Percentiles rank a stretch among this genome's conserved stretches.
Conservation (phyloP, 2,797 vertebrate species). For the Eospalax fontanierii region DNA sequence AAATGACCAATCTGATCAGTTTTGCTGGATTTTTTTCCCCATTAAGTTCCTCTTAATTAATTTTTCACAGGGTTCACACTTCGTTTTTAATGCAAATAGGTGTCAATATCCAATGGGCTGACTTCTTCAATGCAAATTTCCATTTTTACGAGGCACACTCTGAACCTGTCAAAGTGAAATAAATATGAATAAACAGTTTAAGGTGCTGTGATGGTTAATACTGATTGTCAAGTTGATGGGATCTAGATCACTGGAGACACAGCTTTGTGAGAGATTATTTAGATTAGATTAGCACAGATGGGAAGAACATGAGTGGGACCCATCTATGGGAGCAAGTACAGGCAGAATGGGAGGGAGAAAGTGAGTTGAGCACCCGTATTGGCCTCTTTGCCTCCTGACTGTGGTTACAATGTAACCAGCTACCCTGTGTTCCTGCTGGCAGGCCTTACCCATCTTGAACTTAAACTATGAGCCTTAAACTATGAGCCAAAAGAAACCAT, state of each 20-base stretch:
- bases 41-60: background rate
- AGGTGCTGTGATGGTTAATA: background rate
- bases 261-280: background rate
- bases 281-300: too few relatives aligned
- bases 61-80: background rate
- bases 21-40: conserved; percentile 35
- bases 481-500: background rate
- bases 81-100: background rate
- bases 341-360: background rate
- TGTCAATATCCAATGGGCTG: background rate
- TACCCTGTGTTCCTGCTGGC: too few relatives aligned
- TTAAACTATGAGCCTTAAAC: background rate
- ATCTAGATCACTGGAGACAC: background rate
- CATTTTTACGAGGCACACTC: background rate
- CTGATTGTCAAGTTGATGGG: background rate
- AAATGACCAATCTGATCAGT: conserved; percentile 2
- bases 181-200: background rate
- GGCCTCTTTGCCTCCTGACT: background rate
- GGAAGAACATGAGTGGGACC: background rate
- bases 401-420: too few relatives aligned
- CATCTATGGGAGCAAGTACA: background rate
- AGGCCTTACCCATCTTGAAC: background rate
- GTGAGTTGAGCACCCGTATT: too few relatives aligned
- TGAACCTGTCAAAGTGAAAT: conserved; percentile 12
- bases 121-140: background rate